These are phyloP conservation scores for Corbicula japonica DNA, from an alignment of 2,888 invertebrate species.

Conservation along the genomic window DNA sequence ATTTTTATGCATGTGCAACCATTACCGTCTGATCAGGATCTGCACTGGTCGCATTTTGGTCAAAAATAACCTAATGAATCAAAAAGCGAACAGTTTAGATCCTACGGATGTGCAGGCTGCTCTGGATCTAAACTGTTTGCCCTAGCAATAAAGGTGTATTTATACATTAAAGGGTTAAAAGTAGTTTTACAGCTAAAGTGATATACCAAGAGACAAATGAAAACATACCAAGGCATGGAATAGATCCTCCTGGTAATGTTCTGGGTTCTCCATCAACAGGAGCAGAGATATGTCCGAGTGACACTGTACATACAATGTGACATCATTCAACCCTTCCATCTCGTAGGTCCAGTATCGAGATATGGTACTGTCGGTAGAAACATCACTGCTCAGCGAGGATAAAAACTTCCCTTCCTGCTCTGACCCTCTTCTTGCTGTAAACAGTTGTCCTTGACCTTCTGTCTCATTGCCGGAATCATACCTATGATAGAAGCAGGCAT, in stretches of 20 bases:
- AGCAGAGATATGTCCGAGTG: constrained; percentile 81
- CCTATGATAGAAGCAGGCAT: too few relatives aligned
- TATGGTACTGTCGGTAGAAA: constrained; percentile 61
- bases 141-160: too few relatives aligned
- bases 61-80: too few relatives aligned
- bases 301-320: constrained; percentile 80
- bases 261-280: constrained; percentile 74
- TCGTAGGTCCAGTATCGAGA: constrained; percentile 69
- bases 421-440: background rate
- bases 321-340: constrained; percentile 71
- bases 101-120: too few relatives aligned
- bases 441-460: constrained; percentile 27
- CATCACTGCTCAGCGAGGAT: constrained; percentile 55
- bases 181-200: too few relatives aligned
- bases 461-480: constrained; percentile 47
- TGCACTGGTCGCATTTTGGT: too few relatives aligned
- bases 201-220: background rate
- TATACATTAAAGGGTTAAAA: too few relatives aligned
- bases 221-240: constrained; percentile 78
- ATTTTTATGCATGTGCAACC: too few relatives aligned
- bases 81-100: too few relatives aligned
- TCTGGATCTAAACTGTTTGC: too few relatives aligned
- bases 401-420: background rate
- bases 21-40: too few relatives aligned
- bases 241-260: constrained; percentile 68